Conservation (phyloP, 2,888 invertebrate species). For the Pharmacophagus antenor region DNA sequence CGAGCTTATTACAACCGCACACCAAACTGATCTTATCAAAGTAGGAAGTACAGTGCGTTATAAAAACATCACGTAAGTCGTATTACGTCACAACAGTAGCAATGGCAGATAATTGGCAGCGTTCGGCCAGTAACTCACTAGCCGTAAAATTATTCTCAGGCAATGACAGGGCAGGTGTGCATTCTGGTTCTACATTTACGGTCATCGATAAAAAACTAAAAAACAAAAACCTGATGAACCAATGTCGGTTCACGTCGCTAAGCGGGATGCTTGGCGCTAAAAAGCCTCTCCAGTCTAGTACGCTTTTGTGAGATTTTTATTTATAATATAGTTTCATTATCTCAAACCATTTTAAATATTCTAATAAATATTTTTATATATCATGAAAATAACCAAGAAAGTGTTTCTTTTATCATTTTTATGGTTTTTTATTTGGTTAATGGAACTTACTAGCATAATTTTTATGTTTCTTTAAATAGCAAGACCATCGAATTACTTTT, state of each 20-base stretch:
- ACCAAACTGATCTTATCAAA: slow-evolving; percentile 10
- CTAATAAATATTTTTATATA: neutral
- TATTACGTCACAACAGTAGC: slow-evolving; percentile 38
- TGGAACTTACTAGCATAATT: too few relatives aligned
- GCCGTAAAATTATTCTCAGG: slow-evolving; percentile 56
- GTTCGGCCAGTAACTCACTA: slow-evolving; percentile 45
- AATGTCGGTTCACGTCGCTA: slow-evolving; percentile 37
- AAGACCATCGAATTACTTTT: too few relatives aligned
- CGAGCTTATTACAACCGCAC: neutral
- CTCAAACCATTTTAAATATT: neutral
- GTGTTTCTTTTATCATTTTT: too few relatives aligned
- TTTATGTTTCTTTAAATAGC: too few relatives aligned
- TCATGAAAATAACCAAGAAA: neutral
- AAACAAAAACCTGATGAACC: slow-evolving; percentile 41
- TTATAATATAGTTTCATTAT: neutral
- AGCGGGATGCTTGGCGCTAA: slow-evolving; percentile 32
- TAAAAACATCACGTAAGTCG: slow-evolving; percentile 25
- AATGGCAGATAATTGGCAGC: slow-evolving; percentile 50
- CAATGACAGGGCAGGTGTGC: slow-evolving; percentile 55
- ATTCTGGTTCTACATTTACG: slow-evolving; percentile 45
- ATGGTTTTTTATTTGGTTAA: too few relatives aligned
- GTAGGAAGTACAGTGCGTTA: slow-evolving; percentile 6
- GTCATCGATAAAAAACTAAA: slow-evolving; percentile 43
- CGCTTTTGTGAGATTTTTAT: neutral
- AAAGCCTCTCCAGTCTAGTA: neutral